phyloP scores from a whole-genome alignment of 2,888 invertebrate genomes.

The Cataglyphis albicans region DNA sequence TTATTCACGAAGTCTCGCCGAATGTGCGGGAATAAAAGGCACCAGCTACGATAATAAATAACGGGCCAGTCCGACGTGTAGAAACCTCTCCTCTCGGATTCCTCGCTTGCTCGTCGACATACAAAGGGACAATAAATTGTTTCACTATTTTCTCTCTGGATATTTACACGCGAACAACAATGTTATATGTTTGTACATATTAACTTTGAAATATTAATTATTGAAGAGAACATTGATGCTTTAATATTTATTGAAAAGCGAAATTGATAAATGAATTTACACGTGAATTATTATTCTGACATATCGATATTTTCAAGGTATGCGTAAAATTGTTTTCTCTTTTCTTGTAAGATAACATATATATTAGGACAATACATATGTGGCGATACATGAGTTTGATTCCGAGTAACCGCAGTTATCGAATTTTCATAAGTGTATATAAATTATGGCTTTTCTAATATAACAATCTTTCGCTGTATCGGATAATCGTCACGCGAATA shows the following conservation, averaged over 20 bases:
- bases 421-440: background rate
- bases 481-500: background rate
- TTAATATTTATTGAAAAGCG: background rate
- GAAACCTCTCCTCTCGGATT: slow-evolving; percentile 30
- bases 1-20: slow-evolving; percentile 46
- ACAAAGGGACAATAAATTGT: slow-evolving; percentile 37
- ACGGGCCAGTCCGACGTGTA: slow-evolving; percentile 22
- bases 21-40: slow-evolving; percentile 36
- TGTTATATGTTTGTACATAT: background rate
- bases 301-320: background rate
- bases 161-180: background rate
- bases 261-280: background rate
- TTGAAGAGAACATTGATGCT: background rate
- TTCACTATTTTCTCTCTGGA: background rate
- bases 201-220: background rate
- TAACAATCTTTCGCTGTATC: background rate
- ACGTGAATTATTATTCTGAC: background rate
- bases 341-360: background rate
- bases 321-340: background rate
- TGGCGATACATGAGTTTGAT: background rate
- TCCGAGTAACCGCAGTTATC: background rate
- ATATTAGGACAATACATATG: background rate
- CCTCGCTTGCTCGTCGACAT: slow-evolving; percentile 22
- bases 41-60: slow-evolving; percentile 55
- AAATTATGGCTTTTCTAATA: background rate